phyloP scores from a whole-genome alignment of 2,888 invertebrate species.

The Phorcus lineatus region DNA sequence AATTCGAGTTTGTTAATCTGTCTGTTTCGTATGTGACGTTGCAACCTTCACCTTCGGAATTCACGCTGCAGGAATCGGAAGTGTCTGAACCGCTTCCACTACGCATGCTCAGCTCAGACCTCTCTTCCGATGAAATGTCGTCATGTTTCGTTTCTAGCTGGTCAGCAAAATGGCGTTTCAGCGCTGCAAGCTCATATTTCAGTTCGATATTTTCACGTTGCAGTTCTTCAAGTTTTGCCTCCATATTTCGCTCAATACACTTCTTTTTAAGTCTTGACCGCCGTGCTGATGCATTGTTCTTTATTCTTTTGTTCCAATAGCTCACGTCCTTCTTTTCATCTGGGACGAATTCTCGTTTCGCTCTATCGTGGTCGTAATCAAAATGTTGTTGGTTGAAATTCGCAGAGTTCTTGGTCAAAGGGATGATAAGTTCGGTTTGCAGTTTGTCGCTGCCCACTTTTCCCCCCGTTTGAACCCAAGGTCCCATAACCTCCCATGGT shows the following conservation, averaged over 20 bases:
- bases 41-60: background rate
- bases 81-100: background rate
- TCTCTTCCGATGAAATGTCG: background rate
- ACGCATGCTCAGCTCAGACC: background rate
- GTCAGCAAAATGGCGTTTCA: slow-evolving; percentile 67
- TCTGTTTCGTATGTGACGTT: background rate
- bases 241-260: slow-evolving; percentile 74
- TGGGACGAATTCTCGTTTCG: slow-evolving; percentile 52
- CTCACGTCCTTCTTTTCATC: slow-evolving; percentile 69
- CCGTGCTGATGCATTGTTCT: slow-evolving; percentile 76
- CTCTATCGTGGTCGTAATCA: background rate
- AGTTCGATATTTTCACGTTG: slow-evolving; percentile 75
- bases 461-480: background rate
- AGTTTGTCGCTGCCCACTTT: background rate
- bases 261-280: slow-evolving; percentile 74
- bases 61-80: slow-evolving; percentile 2
- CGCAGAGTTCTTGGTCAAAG: background rate
- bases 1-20: background rate
- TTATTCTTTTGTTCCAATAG: slow-evolving; percentile 75
- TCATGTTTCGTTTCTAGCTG: background rate
- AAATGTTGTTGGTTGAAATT: background rate
- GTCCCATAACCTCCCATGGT: background rate
- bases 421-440: background rate
- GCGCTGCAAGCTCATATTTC: slow-evolving; percentile 69
- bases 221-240: slow-evolving; percentile 64